phyloP scores from a whole-genome alignment of 2,113 vertebrate species.

The Sylvicapra grimmia region DNA sequence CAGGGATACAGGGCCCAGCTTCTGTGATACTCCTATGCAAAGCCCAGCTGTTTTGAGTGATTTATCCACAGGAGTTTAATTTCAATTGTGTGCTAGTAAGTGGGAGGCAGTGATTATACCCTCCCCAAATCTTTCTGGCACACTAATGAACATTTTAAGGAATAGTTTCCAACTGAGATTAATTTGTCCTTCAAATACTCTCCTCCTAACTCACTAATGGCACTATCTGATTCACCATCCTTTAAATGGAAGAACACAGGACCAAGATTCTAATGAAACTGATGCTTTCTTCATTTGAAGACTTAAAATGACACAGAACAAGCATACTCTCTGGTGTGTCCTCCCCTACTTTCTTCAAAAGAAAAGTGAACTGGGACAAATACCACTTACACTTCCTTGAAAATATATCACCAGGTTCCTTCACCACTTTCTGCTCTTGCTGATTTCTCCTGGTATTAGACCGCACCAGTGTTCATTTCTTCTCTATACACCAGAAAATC shows the following conservation, averaged over 20 bases:
- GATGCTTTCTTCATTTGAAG: neutral
- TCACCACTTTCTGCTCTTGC: neutral
- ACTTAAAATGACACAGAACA: conserved; percentile 6
- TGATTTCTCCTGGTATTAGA: neutral
- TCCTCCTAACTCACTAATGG: conserved; percentile 56
- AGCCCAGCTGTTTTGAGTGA: conserved; percentile 53
- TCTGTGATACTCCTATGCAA: conserved; percentile 8
- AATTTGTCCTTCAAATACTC: conserved; percentile 57
- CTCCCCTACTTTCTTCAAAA: neutral
- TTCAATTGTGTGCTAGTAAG: conserved; percentile 53
- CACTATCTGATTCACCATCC: conserved; percentile 35
- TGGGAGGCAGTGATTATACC: conserved; percentile 56
- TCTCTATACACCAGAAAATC: neutral
- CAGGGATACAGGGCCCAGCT: neutral
- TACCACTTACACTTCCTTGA: neutral
- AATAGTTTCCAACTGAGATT: conserved; percentile 64
- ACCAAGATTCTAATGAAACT: neutral
- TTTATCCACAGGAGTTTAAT: conserved; percentile 66
- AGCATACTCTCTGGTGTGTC: neutral
- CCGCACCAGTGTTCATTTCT: neutral
- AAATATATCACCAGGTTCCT: neutral
- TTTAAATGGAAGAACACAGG: conserved; percentile 34
- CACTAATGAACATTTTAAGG: conserved; percentile 64
- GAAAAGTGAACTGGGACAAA: neutral
- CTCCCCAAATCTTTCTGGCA: conserved; percentile 48